Evolutionary conservation across 2,113 vertebrate genomes (phyloP).

Genomic region (Maccullochella peelii): DNA sequence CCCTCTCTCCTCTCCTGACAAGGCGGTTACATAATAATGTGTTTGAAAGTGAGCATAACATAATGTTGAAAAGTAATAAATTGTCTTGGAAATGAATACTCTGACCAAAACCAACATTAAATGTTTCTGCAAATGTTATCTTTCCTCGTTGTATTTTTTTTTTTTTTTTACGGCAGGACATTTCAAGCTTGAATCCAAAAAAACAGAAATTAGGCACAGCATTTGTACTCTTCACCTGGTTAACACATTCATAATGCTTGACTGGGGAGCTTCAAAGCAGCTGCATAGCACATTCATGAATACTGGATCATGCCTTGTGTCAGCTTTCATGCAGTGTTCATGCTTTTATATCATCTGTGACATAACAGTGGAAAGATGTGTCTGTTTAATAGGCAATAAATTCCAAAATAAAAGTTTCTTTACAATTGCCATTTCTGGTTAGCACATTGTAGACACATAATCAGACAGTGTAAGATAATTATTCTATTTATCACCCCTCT

Average conservation of each 20-base stretch:
- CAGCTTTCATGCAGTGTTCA: constrained; percentile 77
- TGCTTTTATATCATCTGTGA: constrained; percentile 65
- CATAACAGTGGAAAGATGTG: constrained; percentile 51
- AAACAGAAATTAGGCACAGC: constrained; percentile 70
- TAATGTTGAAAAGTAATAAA: constrained; percentile 54
- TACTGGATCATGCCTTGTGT: constrained; percentile 70
- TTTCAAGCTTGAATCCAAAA: constrained; percentile 64
- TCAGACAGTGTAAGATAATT: constrained; percentile 44
- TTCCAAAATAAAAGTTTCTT: constrained; percentile 64
- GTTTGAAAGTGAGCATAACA: constrained; percentile 55
- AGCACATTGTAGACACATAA: constrained; percentile 56
- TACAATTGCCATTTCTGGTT: constrained; percentile 38
- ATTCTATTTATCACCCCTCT: constrained; percentile 36
- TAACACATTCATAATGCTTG: constrained; percentile 81
- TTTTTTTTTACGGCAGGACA: constrained; percentile 36
- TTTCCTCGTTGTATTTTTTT: constrained; percentile 38
- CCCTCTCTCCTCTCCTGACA: constrained; percentile 58
- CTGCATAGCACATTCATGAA: constrained; percentile 72
- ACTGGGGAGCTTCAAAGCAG: constrained; percentile 55
- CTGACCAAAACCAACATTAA: constrained; percentile 46
- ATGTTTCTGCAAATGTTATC: constrained; percentile 38
- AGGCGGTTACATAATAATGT: constrained; percentile 60
- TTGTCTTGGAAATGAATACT: constrained; percentile 33
- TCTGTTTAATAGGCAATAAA: constrained; percentile 53
- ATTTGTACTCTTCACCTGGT: constrained; percentile 54